Percentiles rank a stretch among this genome's conserved stretches.
These are phyloP conservation scores for Hypolimnas misippus DNA, from an alignment of 2,888 invertebrate species.

Conservation along the genomic window DNA sequence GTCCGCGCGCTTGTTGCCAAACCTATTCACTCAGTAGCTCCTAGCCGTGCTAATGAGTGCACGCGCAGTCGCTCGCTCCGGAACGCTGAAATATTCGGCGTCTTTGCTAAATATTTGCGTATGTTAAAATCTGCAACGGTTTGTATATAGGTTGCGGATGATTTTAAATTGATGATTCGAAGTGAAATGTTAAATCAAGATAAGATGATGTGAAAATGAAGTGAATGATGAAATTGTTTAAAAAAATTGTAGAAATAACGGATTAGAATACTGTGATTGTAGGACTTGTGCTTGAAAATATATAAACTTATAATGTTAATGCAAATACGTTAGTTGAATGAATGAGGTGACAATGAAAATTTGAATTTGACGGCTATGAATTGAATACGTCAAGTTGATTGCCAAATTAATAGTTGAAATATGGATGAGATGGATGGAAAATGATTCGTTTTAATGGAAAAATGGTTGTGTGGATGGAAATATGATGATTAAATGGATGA, in stretches of 20 bases:
- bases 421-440: too few relatives aligned
- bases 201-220: background rate
- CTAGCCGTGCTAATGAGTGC: too few relatives aligned
- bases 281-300: too few relatives aligned
- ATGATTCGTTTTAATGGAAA: background rate
- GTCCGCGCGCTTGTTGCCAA: background rate
- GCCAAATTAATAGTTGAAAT: background rate
- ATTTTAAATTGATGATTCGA: background rate
- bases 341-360: background rate
- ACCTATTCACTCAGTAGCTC: too few relatives aligned
- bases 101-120: too few relatives aligned
- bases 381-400: background rate
- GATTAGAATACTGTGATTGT: too few relatives aligned
- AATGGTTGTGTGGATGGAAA: background rate
- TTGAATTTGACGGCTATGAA: background rate
- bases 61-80: too few relatives aligned
- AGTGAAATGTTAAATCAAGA: background rate
- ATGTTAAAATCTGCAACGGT: too few relatives aligned
- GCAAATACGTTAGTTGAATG: background rate
- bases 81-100: too few relatives aligned
- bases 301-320: too few relatives aligned
- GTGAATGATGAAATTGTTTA: constrained; percentile 7
- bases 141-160: background rate
- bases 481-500: background rate
- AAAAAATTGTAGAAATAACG: background rate